These are phyloP conservation scores for Dryobota labecula DNA, from an alignment of 2,888 invertebrate species.

Conservation along the genomic window DNA sequence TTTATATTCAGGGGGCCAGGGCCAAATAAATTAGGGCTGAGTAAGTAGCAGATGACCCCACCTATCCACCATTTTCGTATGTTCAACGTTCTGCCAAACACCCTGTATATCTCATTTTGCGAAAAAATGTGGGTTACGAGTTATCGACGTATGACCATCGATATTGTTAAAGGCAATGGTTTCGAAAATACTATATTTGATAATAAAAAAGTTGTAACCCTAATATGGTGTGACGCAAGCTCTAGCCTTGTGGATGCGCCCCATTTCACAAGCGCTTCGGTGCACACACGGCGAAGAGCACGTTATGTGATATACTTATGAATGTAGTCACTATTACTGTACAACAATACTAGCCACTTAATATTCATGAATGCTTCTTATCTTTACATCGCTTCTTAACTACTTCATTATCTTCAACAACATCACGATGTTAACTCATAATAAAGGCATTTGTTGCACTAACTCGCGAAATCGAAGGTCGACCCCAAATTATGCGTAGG, in stretches of 20 bases:
- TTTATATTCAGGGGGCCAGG: too few species aligned
- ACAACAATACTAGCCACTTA: conserved; percentile 37
- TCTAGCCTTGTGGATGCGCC: conserved; percentile 85
- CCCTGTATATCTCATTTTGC: too few species aligned
- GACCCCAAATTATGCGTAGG: conserved; percentile 29
- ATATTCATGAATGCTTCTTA: conserved; percentile 58
- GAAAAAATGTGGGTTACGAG: too few species aligned
- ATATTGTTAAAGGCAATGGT: too few species aligned
- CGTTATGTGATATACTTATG: conserved; percentile 13
- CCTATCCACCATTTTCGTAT: too few species aligned
- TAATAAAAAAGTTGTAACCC: too few species aligned
- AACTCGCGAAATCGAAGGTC: conserved; percentile 42
- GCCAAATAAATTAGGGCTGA: too few species aligned
- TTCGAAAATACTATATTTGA: too few species aligned
- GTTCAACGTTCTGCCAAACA: too few species aligned
- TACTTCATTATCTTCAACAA: conserved; percentile 49
- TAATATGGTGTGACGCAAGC: too few species aligned
- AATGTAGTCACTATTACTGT: conserved; percentile 35
- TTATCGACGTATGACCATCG: too few species aligned
- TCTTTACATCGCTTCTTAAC: conserved; percentile 47
- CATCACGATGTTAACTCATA: conserved; percentile 51
- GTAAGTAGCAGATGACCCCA: too few species aligned
- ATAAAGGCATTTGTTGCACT: conserved; percentile 40
- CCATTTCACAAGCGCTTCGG: conserved; percentile 79
- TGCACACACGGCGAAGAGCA: conserved; percentile 30